Base-by-base conservation (phyloP, 2,888 invertebrate species). In the Chaetoderma sp. region DNA sequence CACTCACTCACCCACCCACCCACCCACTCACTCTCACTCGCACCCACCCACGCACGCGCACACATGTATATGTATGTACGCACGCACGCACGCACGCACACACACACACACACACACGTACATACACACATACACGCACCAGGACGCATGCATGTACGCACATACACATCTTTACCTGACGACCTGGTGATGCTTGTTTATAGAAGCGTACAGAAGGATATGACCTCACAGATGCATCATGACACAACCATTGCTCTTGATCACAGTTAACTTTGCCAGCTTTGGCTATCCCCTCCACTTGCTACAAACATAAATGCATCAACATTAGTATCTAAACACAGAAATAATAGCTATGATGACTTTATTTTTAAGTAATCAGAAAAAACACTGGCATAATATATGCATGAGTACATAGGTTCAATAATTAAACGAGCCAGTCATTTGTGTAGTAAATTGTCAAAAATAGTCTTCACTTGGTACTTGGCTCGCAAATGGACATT, bases 191-290 rank as follows among this genome's bases (percentile, higher is more conserved):
- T 72, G 67, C 54, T 55, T 75, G 49, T 72, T 75, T 36, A 71
- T 80, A 82, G 58, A 82, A 76, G 44, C 88, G 84, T 6, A 92
- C 86, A 4, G 90, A 89, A 0, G 92, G 92, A 81, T 91, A 92
- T 27, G 89, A 89, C 42, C 84, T 83, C 5, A 92, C 86, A 25
- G 88, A 86, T 30, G 89, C 88, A 66, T 87, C 83, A 33, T 87
- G 86, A 78, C 92, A 92, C 33, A 90, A 83, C 10, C 83, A 70
- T 4, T 86, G 85, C 74, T 89, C 86, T 6, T 80, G 80, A 71
- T 92, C 91, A 81, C 93, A 93, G 84, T 93, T 90, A 3, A 93
- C 85, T 85, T 91, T 91, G 1, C 89, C 92, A 62, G 89, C 87
- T 63, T 88, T 88, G 0, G 91, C 89, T 70, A 84, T 83, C 8